phyloP scores from a whole-genome alignment of 2,888 invertebrate genomes.

The Caenorhabditis afra region DNA sequence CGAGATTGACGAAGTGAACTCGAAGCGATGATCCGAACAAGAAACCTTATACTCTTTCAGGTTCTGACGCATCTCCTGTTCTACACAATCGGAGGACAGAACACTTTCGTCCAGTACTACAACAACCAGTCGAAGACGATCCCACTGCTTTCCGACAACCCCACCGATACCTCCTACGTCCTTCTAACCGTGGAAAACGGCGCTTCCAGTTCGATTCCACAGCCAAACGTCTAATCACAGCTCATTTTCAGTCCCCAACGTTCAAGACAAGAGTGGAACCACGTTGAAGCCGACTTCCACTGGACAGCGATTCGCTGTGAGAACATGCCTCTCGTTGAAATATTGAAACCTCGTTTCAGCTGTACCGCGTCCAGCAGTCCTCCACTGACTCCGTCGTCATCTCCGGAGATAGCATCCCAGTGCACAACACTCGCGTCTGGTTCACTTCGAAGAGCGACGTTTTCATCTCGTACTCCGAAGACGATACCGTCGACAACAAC shows the following conservation, averaged over 20 bases:
- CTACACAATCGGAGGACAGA: constrained; percentile 39
- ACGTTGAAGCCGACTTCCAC: constrained; percentile 11
- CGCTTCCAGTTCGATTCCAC: constrained; percentile 2
- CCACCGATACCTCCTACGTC: constrained; percentile 28
- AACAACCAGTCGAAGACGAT: constrained; percentile 44
- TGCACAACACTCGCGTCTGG: constrained; percentile 54
- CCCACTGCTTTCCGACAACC: constrained; percentile 42
- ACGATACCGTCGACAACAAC: constrained; percentile 52
- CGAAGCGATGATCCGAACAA: background rate
- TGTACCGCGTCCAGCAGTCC: constrained; percentile 28
- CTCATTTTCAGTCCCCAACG: constrained; percentile 25
- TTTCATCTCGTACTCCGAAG: constrained; percentile 48
- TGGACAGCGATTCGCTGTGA: constrained; percentile 39
- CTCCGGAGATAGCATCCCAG: constrained; percentile 28
- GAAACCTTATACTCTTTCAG: constrained; percentile 28
- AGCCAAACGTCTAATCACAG: background rate
- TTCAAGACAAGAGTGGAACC: constrained; percentile 41
- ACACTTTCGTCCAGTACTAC: constrained; percentile 53
- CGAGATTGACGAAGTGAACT: constrained; percentile 21
- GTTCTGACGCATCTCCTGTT: constrained; percentile 26
- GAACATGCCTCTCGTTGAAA: background rate
- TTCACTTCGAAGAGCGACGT: constrained; percentile 46
- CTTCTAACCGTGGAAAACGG: constrained; percentile 49
- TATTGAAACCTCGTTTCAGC: constrained; percentile 6
- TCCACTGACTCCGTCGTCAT: constrained; percentile 29